These are phyloP conservation scores for Toxotes lorentzi DNA, from an alignment of 2,797 vertebrate species.

Conservation along the genomic window DNA sequence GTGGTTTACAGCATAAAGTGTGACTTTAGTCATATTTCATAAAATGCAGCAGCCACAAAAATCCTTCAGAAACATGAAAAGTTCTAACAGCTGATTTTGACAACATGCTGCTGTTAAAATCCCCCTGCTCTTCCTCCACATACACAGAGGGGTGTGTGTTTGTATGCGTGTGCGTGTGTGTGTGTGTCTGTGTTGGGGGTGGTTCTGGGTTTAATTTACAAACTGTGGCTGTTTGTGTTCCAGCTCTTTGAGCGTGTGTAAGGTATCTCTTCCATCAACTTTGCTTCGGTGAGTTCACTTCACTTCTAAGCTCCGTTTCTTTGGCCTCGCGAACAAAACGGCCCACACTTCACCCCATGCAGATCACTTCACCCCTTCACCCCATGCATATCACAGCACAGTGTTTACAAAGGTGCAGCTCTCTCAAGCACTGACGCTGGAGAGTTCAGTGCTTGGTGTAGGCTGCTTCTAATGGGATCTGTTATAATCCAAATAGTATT, in stretches of 20 bases:
- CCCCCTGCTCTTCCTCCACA: not conserved
- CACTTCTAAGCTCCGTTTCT: slow-evolving; percentile 66
- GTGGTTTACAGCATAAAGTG: not conserved
- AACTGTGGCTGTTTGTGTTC: slow-evolving; percentile 82
- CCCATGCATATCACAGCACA: slow-evolving; percentile 69
- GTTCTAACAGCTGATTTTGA: slow-evolving; percentile 26
- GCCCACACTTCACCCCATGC: slow-evolving; percentile 76
- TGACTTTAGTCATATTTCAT: not conserved
- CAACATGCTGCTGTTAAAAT: slow-evolving; percentile 4
- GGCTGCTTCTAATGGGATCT: slow-evolving; percentile 24
- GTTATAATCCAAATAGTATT: slow-evolving; percentile 3
- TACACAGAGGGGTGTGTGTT: not conserved
- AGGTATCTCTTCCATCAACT: slow-evolving; percentile 80
- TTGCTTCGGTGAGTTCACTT: slow-evolving; percentile 73
- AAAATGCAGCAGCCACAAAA: not conserved
- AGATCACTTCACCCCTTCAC: slow-evolving; percentile 72
- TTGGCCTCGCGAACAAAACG: slow-evolving; percentile 74
- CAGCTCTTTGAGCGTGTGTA: slow-evolving; percentile 79
- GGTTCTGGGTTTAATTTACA: slow-evolving; percentile 76
- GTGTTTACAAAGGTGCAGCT: slow-evolving; percentile 73
- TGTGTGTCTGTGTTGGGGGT: slow-evolving; percentile 20
- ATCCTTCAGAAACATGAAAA: not conserved
- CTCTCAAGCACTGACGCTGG: slow-evolving; percentile 20
- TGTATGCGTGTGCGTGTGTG: slow-evolving; percentile 25
- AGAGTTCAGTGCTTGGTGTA: not conserved